A percentile compares a stretch with the other conserved stretches of the same genome.
Conservation (phyloP, 2,888 invertebrate species). For the Mylabris sibirica region DNA sequence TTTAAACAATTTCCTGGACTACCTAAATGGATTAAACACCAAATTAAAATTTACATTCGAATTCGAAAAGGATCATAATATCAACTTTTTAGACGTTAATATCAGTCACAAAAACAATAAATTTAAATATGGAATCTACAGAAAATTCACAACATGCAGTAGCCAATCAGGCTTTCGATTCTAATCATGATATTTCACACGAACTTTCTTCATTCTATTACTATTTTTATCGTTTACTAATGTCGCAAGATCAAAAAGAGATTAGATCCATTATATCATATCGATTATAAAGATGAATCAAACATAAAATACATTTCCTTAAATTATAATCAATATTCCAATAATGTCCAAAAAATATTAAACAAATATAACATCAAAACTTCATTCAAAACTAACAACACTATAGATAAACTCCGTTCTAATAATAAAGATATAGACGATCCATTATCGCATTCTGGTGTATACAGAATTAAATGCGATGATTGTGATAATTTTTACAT, state of each 20-base stretch:
- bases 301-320: no score
- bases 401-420: no score
- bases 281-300: no score
- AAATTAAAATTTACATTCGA: neutral
- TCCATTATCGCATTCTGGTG: no score
- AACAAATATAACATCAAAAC: no score
- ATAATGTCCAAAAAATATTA: no score
- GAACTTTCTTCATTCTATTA: neutral
- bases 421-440: no score
- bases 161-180: neutral
- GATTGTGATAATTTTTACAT: no score
- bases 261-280: neutral
- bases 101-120: neutral
- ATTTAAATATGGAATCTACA: neutral
- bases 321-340: no score
- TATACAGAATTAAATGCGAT: no score
- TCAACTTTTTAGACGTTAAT: neutral
- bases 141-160: neutral
- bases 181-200: neutral
- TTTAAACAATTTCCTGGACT: neutral
- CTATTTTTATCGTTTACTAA: neutral
- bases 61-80: neutral
- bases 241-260: neutral
- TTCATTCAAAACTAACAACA: no score
- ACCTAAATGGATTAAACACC: neutral